phyloP scores from a whole-genome alignment of 2,888 invertebrate species.

The Gerris lacustris region DNA sequence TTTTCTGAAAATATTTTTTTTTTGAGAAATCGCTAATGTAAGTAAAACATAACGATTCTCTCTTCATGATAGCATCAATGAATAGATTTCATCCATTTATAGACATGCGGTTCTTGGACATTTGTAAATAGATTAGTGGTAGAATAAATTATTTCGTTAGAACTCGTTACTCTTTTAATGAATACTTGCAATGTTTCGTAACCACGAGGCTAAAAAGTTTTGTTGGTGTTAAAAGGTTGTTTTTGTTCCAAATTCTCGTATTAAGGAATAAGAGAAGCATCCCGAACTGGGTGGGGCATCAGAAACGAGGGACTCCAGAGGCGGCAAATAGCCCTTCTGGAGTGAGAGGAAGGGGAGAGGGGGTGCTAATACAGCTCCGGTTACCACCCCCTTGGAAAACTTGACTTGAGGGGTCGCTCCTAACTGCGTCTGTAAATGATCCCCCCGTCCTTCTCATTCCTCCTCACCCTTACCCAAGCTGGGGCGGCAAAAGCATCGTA shows the following conservation, averaged over 20 bases:
- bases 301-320: background rate
- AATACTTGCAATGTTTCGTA: no score
- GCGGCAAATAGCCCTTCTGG: background rate
- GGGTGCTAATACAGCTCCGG: background rate
- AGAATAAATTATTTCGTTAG: no score
- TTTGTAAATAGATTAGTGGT: no score
- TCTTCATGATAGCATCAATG: no score
- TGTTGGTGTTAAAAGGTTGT: background rate
- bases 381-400: background rate
- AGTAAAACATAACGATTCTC: no score
- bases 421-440: conserved; percentile 3
- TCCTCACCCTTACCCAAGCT: background rate
- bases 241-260: background rate
- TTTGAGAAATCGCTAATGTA: no score
- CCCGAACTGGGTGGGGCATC: background rate
- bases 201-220: no score
- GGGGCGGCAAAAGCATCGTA: background rate
- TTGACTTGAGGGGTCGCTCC: background rate
- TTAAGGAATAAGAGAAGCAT: background rate
- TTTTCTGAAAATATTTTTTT: no score
- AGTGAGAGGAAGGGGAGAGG: background rate
- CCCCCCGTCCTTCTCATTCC: background rate
- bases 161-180: no score
- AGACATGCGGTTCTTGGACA: no score
- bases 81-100: no score